These are phyloP conservation scores for Sylvilagus bachmani DNA, from an alignment of 2,113 vertebrate genomes.

Conservation along the genomic window DNA sequence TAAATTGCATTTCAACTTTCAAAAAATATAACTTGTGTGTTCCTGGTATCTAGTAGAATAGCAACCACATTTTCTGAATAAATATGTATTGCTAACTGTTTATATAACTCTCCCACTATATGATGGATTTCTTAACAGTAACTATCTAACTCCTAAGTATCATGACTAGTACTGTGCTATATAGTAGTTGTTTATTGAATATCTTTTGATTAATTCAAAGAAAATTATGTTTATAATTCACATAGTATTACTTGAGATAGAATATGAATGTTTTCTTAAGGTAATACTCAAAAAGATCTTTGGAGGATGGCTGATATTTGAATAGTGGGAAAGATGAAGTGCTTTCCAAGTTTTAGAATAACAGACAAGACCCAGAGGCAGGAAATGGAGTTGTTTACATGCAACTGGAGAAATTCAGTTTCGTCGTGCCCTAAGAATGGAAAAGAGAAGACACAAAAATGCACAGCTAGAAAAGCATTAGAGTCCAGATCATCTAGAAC, in stretches of 20 bases:
- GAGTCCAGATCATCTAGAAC: neutral
- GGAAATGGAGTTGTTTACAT: neutral
- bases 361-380: neutral
- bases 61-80: conserved; percentile 21
- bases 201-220: conserved; percentile 3
- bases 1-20: conserved; percentile 43
- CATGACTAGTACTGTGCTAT: neutral
- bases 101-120: neutral
- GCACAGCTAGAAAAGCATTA: neutral
- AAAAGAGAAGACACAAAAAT: neutral
- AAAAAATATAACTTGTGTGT: neutral
- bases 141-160: neutral
- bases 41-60: neutral
- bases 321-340: neutral
- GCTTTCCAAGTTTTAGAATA: neutral
- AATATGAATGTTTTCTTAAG: neutral
- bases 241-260: neutral
- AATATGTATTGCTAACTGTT: neutral
- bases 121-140: neutral
- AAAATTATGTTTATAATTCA: neutral
- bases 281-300: neutral
- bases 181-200: neutral
- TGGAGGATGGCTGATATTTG: neutral
- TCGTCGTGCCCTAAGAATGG: neutral
- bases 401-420: neutral